phyloP scores from a whole-genome alignment of 2,888 invertebrate species.

The Crioceris asparagi region DNA sequence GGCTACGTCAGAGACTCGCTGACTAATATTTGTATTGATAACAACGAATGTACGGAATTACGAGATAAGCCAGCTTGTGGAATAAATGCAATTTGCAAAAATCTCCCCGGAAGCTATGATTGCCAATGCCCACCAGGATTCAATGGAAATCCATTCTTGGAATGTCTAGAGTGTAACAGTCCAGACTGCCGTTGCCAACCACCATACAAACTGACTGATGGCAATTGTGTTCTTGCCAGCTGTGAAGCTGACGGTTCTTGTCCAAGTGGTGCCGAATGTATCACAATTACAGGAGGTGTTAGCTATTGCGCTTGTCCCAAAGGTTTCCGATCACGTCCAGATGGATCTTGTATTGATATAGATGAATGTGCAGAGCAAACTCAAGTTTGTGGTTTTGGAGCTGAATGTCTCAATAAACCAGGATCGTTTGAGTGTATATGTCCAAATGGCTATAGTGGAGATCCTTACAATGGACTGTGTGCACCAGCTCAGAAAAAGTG shows the following conservation, averaged over 20 bases:
- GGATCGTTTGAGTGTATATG: slow-evolving; percentile 75
- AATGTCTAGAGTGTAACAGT: slow-evolving; percentile 68
- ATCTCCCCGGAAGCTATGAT: slow-evolving; percentile 86
- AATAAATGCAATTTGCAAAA: slow-evolving; percentile 81
- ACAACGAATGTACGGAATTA: slow-evolving; percentile 72
- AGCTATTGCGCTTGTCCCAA: slow-evolving; percentile 91
- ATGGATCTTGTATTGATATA: slow-evolving; percentile 77
- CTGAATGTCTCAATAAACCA: slow-evolving; percentile 69
- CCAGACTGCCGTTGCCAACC: slow-evolving; percentile 79
- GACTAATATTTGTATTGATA: slow-evolving; percentile 69
- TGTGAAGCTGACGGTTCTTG: slow-evolving; percentile 74
- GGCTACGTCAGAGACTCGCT: slow-evolving; percentile 71
- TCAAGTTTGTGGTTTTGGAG: slow-evolving; percentile 74
- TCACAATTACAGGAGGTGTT: slow-evolving; percentile 78
- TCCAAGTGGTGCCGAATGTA: slow-evolving; percentile 80
- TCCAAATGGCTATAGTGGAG: slow-evolving; percentile 71
- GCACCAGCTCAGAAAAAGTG: slow-evolving; percentile 74
- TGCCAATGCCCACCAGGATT: slow-evolving; percentile 83
- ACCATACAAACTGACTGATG: slow-evolving; percentile 74
- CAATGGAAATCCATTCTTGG: slow-evolving; percentile 80
- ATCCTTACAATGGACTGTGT: slow-evolving; percentile 72
- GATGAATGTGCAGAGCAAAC: slow-evolving; percentile 72
- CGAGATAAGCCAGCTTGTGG: slow-evolving; percentile 74
- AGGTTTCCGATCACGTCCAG: slow-evolving; percentile 64
- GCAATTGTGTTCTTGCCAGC: slow-evolving; percentile 74